phyloP scores from a whole-genome alignment of 2,888 invertebrate genomes.

The Neoitamus cyanurus region DNA sequence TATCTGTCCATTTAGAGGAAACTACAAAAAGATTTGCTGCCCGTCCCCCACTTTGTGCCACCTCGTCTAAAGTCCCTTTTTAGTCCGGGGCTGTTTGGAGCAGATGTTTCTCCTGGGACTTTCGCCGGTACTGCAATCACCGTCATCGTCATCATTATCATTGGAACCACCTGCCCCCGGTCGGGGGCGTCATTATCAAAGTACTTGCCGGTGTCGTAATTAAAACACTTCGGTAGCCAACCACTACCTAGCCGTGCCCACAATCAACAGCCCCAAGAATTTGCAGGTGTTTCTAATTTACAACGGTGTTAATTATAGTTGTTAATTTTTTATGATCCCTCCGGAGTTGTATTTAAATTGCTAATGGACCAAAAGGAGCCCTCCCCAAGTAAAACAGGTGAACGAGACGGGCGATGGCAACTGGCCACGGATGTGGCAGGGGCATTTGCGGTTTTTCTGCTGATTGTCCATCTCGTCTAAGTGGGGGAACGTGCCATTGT shows the following conservation, averaged over 20 bases:
- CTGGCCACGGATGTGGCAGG: neutral
- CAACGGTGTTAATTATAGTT: conserved; percentile 38
- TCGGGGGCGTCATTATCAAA: conserved; percentile 17
- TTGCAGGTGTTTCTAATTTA: conserved; percentile 39
- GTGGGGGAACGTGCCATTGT: neutral
- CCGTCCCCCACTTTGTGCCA: neutral
- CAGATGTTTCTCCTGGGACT: neutral
- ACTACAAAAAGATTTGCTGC: neutral
- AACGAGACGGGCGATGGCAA: neutral
- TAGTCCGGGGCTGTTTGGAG: neutral
- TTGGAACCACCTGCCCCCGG: neutral
- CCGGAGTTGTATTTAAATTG: conserved; percentile 40
- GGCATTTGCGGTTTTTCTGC: neutral
- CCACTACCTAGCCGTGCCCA: neutral
- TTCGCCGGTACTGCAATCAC: neutral
- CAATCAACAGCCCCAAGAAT: neutral
- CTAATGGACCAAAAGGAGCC: conserved; percentile 25
- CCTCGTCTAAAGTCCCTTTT: neutral
- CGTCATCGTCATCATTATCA: neutral
- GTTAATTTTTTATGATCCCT: conserved; percentile 43
- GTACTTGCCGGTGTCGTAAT: neutral
- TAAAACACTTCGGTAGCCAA: neutral
- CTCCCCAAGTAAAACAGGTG: neutral
- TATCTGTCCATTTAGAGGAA: neutral
- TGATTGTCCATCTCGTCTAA: neutral